Evolutionary conservation across 2,888 invertebrate species (phyloP).

Genomic region (Cheiracanthium punctorium): DNA sequence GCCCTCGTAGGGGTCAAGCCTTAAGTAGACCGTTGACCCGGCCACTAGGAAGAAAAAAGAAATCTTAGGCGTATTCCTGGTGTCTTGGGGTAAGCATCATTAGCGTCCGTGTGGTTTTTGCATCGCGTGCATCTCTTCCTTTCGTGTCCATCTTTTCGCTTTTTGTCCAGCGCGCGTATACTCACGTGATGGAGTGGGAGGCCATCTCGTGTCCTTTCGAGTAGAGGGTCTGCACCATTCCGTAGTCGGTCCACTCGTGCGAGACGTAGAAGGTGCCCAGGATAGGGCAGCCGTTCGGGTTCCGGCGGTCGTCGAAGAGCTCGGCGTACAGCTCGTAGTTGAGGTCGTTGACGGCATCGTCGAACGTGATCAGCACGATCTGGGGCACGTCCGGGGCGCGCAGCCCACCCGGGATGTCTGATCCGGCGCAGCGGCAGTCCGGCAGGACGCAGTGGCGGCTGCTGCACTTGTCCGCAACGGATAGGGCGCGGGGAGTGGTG

Average conservation of each 20-base stretch:
- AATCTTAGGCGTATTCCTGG: no score
- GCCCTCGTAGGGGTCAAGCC: no score
- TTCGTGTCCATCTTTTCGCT: no score
- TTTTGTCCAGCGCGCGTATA: no score
- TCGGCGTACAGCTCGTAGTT: conserved; percentile 93
- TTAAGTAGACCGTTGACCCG: no score
- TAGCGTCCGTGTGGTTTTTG: no score
- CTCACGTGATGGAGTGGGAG: conserved; percentile 88
- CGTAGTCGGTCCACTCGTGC: conserved; percentile 99
- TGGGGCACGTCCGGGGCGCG: conserved; percentile 90
- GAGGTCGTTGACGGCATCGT: conserved; percentile 95
- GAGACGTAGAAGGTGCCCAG: conserved; percentile 96
- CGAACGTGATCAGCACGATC: conserved; percentile 93
- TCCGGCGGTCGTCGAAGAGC: conserved; percentile 74
- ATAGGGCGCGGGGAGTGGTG: conserved; percentile 71
- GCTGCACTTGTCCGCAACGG: conserved; percentile 83
- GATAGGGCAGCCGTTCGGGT: conserved; percentile 79
- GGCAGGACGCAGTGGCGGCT: conserved; percentile 91
- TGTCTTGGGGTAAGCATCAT: no score
- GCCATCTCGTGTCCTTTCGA: conserved; percentile 97
- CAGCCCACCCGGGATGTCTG: conserved; percentile 90
- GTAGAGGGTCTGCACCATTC: conserved; percentile 96
- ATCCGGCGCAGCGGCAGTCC: conserved; percentile 93
- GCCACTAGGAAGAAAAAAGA: no score
- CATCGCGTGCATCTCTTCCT: no score